Evolutionary conservation across 2,113 vertebrate genomes (phyloP).

Genomic region (Naja naja): DNA sequence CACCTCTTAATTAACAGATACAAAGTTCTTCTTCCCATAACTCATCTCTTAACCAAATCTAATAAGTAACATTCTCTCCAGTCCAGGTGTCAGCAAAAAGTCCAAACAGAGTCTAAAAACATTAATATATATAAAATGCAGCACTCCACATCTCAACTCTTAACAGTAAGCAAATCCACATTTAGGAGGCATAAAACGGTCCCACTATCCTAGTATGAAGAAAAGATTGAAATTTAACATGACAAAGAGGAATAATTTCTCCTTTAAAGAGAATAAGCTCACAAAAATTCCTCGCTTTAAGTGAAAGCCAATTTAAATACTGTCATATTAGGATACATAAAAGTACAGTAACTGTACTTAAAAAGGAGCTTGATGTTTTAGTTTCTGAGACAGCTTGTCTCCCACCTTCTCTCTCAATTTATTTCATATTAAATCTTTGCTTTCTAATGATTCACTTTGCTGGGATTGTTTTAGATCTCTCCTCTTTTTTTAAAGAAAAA

Average conservation of each 20-base stretch:
- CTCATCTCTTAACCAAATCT: background rate
- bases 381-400: background rate
- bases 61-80: background rate
- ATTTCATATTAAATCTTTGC: accelerated
- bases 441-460: background rate
- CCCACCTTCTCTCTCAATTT: background rate
- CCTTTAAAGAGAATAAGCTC: background rate
- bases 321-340: background rate
- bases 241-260: background rate
- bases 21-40: background rate
- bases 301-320: background rate
- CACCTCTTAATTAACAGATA: background rate
- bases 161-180: background rate
- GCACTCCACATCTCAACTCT: background rate
- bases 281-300: background rate
- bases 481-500: accelerated
- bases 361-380: background rate
- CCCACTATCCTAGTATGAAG: background rate
- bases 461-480: accelerated
- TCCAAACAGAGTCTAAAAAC: background rate
- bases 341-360: background rate
- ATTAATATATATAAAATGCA: background rate
- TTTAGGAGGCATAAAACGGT: background rate
- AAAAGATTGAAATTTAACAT: background rate
- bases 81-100: background rate